These are phyloP conservation scores for Macrotrachela quadricornifera DNA, from an alignment of 1,140 invertebrate genomes.

Conservation along the genomic window DNA sequence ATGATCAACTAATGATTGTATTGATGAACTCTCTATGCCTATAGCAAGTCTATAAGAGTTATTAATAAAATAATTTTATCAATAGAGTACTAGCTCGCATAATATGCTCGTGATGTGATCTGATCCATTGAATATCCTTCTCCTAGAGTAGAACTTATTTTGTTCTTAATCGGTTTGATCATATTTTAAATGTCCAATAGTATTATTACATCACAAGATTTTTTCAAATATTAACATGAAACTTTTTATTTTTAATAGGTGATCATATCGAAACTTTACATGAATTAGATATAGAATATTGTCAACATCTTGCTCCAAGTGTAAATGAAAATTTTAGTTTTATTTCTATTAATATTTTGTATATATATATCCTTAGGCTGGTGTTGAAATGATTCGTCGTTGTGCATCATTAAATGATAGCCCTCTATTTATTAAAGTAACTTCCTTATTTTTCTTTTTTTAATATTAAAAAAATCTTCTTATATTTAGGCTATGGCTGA, in stretches of 20 bases:
- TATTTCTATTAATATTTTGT: not conserved
- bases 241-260: constrained; percentile 1
- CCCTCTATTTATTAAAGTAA: constrained; percentile 58
- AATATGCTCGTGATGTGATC: too few species aligned
- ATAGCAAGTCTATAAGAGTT: too few species aligned
- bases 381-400: constrained; percentile 55
- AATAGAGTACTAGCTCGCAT: too few species aligned
- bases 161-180: too few species aligned
- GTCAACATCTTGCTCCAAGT: constrained; percentile 63
- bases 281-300: constrained; percentile 89
- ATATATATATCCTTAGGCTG: constrained; percentile 39
- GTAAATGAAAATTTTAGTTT: constrained; percentile 31
- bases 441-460: not conserved
- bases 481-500: constrained; percentile 54
- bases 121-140: too few species aligned
- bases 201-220: too few species aligned
- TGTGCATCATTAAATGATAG: constrained; percentile 77
- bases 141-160: too few species aligned
- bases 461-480: not conserved
- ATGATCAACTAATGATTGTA: too few species aligned
- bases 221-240: too few species aligned
- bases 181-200: too few species aligned
- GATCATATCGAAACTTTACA: constrained; percentile 92
- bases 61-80: too few species aligned
- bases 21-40: too few species aligned